Evolutionary conservation across 2,888 invertebrate genomes (phyloP), one percentile per base, ranked within the genome.

Genomic region (Agonopterix alstromeriana): DNA sequence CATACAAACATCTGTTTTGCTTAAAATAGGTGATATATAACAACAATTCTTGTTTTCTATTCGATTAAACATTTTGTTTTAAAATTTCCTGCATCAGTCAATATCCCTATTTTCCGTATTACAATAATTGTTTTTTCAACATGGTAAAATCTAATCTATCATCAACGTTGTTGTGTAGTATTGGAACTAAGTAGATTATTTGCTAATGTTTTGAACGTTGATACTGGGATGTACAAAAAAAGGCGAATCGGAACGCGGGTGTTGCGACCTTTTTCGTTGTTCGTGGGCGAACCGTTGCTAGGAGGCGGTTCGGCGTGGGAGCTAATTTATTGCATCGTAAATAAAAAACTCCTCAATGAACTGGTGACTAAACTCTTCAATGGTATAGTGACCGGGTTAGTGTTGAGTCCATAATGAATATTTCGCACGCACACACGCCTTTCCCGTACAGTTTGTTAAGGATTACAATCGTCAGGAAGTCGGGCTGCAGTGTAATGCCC

Each of bases 311-410:
- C 61, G 61, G 55, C 52, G 77, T 73, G 73, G 73, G 76, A 68
- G 67, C 58, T 58, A 12, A 73, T 73, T 70, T 75, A 75, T 77
- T 66, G 63, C 70, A 65, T 67, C 68, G 68, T 73, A 69, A 71
- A 71, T 70, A 72, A 73, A 75, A 71, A 72, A 57, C 43, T 54
- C 44, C 57, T 65, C 67, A 73, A 73, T 75, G 71, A 66, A 71
- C 65, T 64, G 61, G 58, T 53, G 57, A 61, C 63, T 58, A 57
- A 45, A 53, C 58, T 60, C 53, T 58, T 69, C 63, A 70, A 65
- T 71, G 65, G 63, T 65, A 56, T 54, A 53, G 59, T 69, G 64
- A 68, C 67, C 65, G 57, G 57, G 58, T 66, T 69, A 63, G 63
- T 61, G 53, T 43, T 56, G 42, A 47, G 46, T 58, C 52, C 46